A percentile compares a stretch with the other conserved stretches of the same genome.
These are phyloP conservation scores for Lacanobia oleracea DNA, from an alignment of 2,888 invertebrate genomes.

Conservation along the genomic window DNA sequence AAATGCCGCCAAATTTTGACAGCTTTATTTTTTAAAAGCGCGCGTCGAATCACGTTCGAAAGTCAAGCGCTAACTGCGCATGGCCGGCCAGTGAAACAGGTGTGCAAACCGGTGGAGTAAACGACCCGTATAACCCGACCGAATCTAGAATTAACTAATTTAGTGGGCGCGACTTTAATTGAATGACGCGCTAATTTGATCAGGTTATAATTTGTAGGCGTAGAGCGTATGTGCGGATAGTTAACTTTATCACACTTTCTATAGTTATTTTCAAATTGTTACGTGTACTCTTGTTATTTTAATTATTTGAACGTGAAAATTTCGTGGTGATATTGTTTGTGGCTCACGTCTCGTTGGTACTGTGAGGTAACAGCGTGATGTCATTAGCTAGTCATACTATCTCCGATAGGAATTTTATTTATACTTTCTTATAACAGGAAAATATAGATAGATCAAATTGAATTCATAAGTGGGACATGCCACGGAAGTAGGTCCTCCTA, in stretches of 20 bases:
- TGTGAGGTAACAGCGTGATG: constrained; percentile 22
- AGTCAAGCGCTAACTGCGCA: constrained; percentile 86
- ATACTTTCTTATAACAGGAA: constrained; percentile 15
- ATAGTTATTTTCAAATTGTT: constrained; percentile 56
- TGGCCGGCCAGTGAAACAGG: constrained; percentile 79
- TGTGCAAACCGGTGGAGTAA: constrained; percentile 76
- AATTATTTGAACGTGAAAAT: constrained; percentile 35
- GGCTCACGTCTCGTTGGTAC: neutral
- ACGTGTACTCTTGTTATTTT: constrained; percentile 40
- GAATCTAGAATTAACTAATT: constrained; percentile 74
- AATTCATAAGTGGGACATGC: neutral
- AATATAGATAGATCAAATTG: neutral
- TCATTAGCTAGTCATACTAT: constrained; percentile 5
- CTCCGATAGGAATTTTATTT: neutral
- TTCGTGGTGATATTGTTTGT: constrained; percentile 13
- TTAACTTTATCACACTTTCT: constrained; percentile 65
- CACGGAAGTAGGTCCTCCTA: too few species aligned
- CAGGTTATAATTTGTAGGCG: constrained; percentile 58
- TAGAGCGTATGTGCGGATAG: constrained; percentile 48
- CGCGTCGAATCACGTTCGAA: constrained; percentile 82
- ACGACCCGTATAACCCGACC: constrained; percentile 75
- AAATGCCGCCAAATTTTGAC: constrained; percentile 71
- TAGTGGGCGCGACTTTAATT: constrained; percentile 62
- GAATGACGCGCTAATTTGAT: constrained; percentile 55
- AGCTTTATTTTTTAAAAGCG: constrained; percentile 65